Conservation (phyloP, 2,797 vertebrate species). For the Catharus ustulatus region DNA sequence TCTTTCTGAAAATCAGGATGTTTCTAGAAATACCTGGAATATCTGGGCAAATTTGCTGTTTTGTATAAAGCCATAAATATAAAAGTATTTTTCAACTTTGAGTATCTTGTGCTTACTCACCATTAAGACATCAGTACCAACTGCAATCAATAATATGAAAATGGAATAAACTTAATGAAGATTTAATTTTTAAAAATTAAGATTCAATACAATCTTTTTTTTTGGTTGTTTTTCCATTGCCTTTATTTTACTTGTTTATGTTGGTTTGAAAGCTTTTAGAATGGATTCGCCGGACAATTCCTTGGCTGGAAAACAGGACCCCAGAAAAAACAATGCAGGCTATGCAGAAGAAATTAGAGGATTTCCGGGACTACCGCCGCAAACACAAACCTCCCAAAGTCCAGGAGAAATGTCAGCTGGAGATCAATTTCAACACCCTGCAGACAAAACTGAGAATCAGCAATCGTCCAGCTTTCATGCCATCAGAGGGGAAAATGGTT, state of each 20-base stretch:
- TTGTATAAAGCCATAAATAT: background rate
- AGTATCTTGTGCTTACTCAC: background rate
- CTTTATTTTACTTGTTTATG: background rate
- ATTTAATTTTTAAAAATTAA: background rate
- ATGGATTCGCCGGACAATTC: conserved; percentile 96
- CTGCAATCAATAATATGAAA: background rate
- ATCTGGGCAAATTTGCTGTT: background rate
- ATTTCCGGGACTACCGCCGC: conserved; percentile 95
- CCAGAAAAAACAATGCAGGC: conserved; percentile 94
- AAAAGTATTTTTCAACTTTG: background rate
- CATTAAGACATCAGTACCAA: background rate
- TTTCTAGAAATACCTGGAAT: background rate
- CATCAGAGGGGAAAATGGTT: conserved; percentile 98
- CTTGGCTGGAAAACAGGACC: conserved; percentile 94
- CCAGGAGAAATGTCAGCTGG: conserved; percentile 97
- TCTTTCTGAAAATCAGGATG: background rate
- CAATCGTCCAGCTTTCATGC: conserved; percentile 97
- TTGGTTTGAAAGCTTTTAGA: conserved; percentile 86
- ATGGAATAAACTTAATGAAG: background rate
- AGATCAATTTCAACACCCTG: conserved; percentile 98
- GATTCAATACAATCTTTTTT: background rate
- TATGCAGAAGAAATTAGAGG: conserved; percentile 96
- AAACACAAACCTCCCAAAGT: conserved; percentile 97
- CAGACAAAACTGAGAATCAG: conserved; percentile 97
- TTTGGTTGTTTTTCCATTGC: background rate